These are phyloP conservation scores for Miichthys miiuy DNA, from an alignment of 2,797 vertebrate species.

Conservation along the genomic window DNA sequence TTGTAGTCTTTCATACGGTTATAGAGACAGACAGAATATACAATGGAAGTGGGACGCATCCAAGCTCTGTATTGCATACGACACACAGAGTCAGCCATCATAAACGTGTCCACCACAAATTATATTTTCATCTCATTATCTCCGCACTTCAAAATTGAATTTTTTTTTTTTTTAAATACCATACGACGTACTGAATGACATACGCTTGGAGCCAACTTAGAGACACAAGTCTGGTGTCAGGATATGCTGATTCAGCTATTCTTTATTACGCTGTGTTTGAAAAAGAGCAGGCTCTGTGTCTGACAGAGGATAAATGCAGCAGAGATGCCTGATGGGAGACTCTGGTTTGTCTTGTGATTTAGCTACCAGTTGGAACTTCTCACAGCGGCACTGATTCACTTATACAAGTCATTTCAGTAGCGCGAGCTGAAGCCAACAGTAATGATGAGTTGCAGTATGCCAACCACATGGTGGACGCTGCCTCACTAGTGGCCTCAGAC, in stretches of 20 bases:
- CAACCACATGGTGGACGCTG: conserved; percentile 70
- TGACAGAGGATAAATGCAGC: conserved; percentile 58
- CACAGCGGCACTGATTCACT: conserved; percentile 61
- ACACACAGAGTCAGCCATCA: conserved; percentile 34
- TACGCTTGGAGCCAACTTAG: conserved; percentile 40
- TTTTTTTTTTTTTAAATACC: conserved; percentile 37
- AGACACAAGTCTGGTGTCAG: conserved; percentile 63
- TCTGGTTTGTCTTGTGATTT: conserved; percentile 63
- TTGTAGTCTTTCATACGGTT: conserved; percentile 23
- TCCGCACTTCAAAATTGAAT: conserved; percentile 47
- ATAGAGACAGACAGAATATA: conserved; percentile 23
- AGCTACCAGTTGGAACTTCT: conserved; percentile 68
- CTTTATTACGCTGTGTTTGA: conserved; percentile 58
- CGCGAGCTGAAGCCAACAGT: conserved; percentile 63
- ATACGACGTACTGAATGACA: conserved; percentile 37
- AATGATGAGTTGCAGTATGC: conserved; percentile 73
- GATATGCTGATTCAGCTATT: conserved; percentile 65
- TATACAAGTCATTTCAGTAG: conserved; percentile 71
- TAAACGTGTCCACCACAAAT: conserved; percentile 49
- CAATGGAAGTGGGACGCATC: conserved; percentile 28
- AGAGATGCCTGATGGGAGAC: conserved; percentile 56
- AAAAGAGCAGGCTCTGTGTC: conserved; percentile 62
- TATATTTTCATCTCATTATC: conserved; percentile 59
- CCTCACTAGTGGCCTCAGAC: conserved; percentile 58
- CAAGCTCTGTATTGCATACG: conserved; percentile 31